A percentile compares a stretch with the other conserved stretches of the same genome.
These are phyloP conservation scores for Tetheella fluctuosa DNA, from an alignment of 2,888 invertebrate genomes.

Conservation along the genomic window DNA sequence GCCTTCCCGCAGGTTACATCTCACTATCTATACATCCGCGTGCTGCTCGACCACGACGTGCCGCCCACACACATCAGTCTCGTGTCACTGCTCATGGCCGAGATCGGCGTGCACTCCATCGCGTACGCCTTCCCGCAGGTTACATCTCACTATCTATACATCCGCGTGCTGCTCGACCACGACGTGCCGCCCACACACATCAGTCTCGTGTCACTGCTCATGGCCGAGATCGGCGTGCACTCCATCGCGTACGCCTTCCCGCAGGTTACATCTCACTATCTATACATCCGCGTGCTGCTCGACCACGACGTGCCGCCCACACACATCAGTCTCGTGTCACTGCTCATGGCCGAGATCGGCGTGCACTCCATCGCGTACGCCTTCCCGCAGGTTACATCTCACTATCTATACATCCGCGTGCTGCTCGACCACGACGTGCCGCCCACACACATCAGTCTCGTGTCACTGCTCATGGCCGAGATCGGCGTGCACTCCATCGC, in stretches of 20 bases:
- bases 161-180: slow-evolving; percentile 97
- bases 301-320: slow-evolving; percentile 99
- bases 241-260: slow-evolving; percentile 99
- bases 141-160: too few species aligned
- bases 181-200: slow-evolving; percentile 98
- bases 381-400: too few species aligned
- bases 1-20: too few species aligned
- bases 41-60: slow-evolving; percentile 98
- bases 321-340: slow-evolving; percentile 95
- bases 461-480: slow-evolving; percentile 98
- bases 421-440: slow-evolving; percentile 98
- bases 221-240: slow-evolving; percentile 99
- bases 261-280: too few species aligned
- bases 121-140: too few species aligned
- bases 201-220: slow-evolving; percentile 94
- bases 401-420: slow-evolving; percentile 96
- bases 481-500: slow-evolving; percentile 99
- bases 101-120: slow-evolving; percentile 98
- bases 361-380: slow-evolving; percentile 99
- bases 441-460: slow-evolving; percentile 96
- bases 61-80: slow-evolving; percentile 97
- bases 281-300: slow-evolving; percentile 95
- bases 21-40: too few species aligned
- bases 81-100: slow-evolving; percentile 97
- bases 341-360: slow-evolving; percentile 98